phyloP scores from a whole-genome alignment of 2,797 vertebrate species.

The Cuculus canorus region DNA sequence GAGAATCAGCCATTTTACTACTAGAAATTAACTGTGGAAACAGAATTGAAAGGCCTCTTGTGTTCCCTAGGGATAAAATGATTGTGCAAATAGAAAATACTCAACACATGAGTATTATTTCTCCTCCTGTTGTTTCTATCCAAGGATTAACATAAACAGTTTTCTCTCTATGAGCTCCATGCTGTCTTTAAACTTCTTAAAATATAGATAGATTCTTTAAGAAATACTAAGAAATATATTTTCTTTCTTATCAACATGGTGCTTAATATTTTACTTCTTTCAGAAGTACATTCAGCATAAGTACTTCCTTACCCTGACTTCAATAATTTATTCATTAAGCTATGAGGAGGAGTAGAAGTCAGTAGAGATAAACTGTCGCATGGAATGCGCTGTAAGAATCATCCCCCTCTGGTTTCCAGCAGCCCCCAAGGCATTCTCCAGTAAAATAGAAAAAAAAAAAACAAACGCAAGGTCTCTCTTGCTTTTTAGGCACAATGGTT shows the following conservation, averaged over 20 bases:
- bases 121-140: not conserved
- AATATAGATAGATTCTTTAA: not conserved
- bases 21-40: constrained; percentile 36
- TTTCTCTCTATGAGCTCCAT: not conserved
- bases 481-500: not conserved
- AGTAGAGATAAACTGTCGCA: not conserved
- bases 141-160: not conserved
- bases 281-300: not conserved
- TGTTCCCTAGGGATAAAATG: not conserved
- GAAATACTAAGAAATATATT: not conserved
- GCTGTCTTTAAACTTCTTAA: not conserved
- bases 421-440: not conserved
- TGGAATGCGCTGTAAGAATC: not conserved
- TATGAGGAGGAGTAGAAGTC: not conserved
- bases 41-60: not conserved
- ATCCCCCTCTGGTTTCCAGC: not conserved
- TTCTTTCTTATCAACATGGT: not conserved
- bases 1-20: constrained; percentile 20
- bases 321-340: not conserved
- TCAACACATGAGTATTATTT: not conserved
- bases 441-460: not conserved
- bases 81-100: not conserved
- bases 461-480: not conserved
- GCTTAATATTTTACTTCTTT: not conserved
- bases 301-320: not conserved